A percentile compares a stretch with the other conserved stretches of the same genome.
phyloP scores from a whole-genome alignment of 2,888 invertebrate genomes.

The Hypomecis punctinalis region DNA sequence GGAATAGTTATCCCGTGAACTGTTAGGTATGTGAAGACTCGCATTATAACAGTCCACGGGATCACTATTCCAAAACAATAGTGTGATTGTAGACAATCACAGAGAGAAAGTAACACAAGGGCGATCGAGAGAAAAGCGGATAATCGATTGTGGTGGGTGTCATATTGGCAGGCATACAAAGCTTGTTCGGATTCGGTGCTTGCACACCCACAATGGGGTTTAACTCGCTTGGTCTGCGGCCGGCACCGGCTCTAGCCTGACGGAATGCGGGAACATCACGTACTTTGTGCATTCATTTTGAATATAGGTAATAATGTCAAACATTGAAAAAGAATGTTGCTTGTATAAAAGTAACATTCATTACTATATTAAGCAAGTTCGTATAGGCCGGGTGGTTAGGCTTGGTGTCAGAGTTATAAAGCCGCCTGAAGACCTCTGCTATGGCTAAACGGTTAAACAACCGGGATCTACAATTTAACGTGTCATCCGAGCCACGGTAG shows the following conservation, averaged over 20 bases:
- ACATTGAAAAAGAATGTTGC: constrained; percentile 5
- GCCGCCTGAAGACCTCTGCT: too few species aligned
- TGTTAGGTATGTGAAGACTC: too few species aligned
- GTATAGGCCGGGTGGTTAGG: too few species aligned
- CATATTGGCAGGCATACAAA: constrained; percentile 62
- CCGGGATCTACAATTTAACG: too few species aligned
- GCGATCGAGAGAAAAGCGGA: constrained; percentile 53
- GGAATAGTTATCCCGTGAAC: too few species aligned
- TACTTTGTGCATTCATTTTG: constrained; percentile 25
- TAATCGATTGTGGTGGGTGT: constrained; percentile 71
- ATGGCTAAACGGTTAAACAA: too few species aligned
- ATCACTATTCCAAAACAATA: background rate
- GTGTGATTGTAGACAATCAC: constrained; percentile 1
- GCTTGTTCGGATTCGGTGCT: constrained; percentile 62
- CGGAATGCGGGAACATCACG: constrained; percentile 50
- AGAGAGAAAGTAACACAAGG: constrained; percentile 10
- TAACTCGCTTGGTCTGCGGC: constrained; percentile 46
- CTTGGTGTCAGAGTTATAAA: too few species aligned
- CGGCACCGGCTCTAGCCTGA: constrained; percentile 43
- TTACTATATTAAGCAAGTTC: too few species aligned
- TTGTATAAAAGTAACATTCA: background rate
- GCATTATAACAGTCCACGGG: too few species aligned
- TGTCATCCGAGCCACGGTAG: too few species aligned
- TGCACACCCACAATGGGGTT: constrained; percentile 62
- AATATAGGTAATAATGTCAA: constrained; percentile 11